Evolutionary conservation across 2,113 vertebrate genomes (phyloP).

Genomic region (Glareola pratincola): DNA sequence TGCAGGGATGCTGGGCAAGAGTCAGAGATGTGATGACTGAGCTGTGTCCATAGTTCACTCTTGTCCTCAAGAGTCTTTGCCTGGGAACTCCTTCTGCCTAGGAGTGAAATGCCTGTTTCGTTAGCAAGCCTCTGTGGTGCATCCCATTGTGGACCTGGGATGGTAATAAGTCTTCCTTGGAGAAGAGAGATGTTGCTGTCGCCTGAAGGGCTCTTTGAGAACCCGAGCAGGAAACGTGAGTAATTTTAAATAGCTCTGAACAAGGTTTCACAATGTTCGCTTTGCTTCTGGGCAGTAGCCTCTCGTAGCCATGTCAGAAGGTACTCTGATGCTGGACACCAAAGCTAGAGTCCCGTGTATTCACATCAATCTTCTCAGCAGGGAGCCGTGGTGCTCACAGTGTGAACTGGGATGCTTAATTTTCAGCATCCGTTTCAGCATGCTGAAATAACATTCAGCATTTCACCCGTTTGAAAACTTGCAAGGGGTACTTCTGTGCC

Average conservation of each 20-base stretch:
- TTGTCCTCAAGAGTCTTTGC: background rate
- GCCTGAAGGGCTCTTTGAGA: background rate
- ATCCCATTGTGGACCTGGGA: background rate
- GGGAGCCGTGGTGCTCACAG: background rate
- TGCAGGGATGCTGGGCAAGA: background rate
- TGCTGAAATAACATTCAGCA: too few relatives aligned
- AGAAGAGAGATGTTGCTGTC: background rate
- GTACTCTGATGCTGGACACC: background rate
- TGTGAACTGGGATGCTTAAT: background rate
- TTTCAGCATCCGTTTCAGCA: background rate
- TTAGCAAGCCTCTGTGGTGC: background rate
- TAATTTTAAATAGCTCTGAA: background rate
- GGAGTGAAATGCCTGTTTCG: background rate
- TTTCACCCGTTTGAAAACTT: background rate
- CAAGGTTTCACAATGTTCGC: background rate
- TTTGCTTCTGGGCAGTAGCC: background rate
- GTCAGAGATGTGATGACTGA: background rate
- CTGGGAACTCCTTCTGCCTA: background rate
- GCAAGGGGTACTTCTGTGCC: background rate
- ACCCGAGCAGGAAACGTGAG: background rate
- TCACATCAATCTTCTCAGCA: accelerated
- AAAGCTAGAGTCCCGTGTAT: background rate
- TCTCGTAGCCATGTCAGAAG: background rate
- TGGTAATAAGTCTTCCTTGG: background rate
- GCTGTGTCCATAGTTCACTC: background rate